phyloP scores from a whole-genome alignment of 2,888 invertebrate genomes.

The Allophyes oxyacanthae region DNA sequence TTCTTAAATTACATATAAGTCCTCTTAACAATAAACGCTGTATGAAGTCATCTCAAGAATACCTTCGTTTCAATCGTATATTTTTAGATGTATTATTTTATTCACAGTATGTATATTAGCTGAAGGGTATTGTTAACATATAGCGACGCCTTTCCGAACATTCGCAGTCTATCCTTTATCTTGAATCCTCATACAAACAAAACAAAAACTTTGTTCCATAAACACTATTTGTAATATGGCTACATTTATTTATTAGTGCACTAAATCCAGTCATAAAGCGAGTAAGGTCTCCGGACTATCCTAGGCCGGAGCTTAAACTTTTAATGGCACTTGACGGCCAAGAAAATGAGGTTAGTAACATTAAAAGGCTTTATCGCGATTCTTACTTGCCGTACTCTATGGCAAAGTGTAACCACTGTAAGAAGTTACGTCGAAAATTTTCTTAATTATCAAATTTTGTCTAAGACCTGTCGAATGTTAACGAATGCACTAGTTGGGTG shows the following conservation, averaged over 20 bases:
- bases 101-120: too few species aligned
- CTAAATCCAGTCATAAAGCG: slow-evolving; percentile 67
- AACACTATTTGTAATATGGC: slow-evolving; percentile 60
- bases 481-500: too few species aligned
- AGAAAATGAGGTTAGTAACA: slow-evolving; percentile 74
- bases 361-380: slow-evolving; percentile 74
- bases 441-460: too few species aligned
- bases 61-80: too few species aligned
- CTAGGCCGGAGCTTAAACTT: slow-evolving; percentile 73
- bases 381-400: slow-evolving; percentile 58
- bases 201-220: slow-evolving; percentile 46
- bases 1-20: too few species aligned
- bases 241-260: slow-evolving; percentile 62
- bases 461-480: too few species aligned
- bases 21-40: too few species aligned
- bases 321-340: slow-evolving; percentile 79
- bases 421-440: too few species aligned
- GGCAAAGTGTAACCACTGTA: slow-evolving; percentile 4
- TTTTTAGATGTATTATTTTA: too few species aligned
- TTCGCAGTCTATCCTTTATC: slow-evolving; percentile 7
- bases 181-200: slow-evolving; percentile 33
- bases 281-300: slow-evolving; percentile 57
- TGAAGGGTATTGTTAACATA: too few species aligned
- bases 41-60: too few species aligned
- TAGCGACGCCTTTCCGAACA: too few species aligned